A percentile compares a stretch with the other conserved stretches of the same genome.
phyloP scores from a whole-genome alignment of 2,113 vertebrate species.

The Vidua chalybeata region DNA sequence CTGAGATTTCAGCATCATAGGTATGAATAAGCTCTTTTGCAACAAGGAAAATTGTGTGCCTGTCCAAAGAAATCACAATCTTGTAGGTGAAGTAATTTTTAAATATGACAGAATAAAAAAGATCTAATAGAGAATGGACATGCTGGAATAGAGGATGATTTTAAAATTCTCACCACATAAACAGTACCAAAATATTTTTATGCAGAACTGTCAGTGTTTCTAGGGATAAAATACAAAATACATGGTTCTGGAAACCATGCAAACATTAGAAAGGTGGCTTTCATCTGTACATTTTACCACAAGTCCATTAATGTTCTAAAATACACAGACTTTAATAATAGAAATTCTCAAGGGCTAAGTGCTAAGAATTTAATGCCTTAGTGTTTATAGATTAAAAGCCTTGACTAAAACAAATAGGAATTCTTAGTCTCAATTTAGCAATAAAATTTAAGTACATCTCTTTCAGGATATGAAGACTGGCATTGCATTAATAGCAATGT shows the following conservation, averaged over 20 bases:
- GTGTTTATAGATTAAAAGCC: constrained; percentile 39
- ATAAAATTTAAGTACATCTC: neutral
- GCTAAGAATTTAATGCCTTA: neutral
- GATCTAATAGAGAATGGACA: neutral
- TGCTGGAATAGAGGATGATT: neutral
- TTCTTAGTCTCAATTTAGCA: constrained; percentile 30
- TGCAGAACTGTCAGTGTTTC: neutral
- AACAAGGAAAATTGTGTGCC: neutral
- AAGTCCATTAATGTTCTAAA: constrained; percentile 11
- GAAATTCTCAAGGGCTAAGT: neutral
- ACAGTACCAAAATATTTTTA: constrained; percentile 30
- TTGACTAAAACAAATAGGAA: constrained; percentile 16
- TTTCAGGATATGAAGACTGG: neutral
- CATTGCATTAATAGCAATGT: neutral
- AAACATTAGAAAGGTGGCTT: neutral
- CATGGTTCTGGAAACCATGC: neutral
- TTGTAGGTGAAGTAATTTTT: neutral
- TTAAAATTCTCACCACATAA: neutral
- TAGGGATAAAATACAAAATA: constrained; percentile 7
- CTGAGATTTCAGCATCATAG: neutral
- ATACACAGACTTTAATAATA: neutral
- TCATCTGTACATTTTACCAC: neutral
- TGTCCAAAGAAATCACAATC: neutral
- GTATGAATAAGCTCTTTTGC: neutral
- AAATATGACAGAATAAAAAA: constrained; percentile 1